Evolutionary conservation across 2,888 invertebrate genomes (phyloP), one percentile per base, ranked within the genome.

Genomic region (Melinaea marsaeus): DNA sequence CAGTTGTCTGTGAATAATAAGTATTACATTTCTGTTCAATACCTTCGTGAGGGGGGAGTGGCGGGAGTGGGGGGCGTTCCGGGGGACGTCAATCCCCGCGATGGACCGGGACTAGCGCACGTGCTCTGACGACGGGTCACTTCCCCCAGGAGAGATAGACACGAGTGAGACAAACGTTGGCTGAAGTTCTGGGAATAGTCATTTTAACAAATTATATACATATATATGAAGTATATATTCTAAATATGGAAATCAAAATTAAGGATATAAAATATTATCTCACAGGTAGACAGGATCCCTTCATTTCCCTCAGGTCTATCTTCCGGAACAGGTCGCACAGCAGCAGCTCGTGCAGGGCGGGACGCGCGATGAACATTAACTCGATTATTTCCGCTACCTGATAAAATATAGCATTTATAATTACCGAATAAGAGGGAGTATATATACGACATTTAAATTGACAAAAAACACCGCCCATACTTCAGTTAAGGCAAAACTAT

Each of bases 221-320:
- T 22, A 13, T 37, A 56, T n/a, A 46, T 13, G 32, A 5, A 48
- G 4, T 48, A 48, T 48, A 48, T 63, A 5, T 57, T 55, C n/a
- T 56, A n/a, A 34, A 55, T 56, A 45, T 42, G 4, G 35, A 46
- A 35, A 56, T 48, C 4, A 9, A 32, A 47, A 34, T 11, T 3
- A 13, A 6, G 32, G 2, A 34, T 35, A 11, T 11, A 3, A 51
- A 2, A 7, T 6, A 2, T 32, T 9, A 32, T 13, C 92, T 91
- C 84, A 95, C 95, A 78, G 94, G 94, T 72, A 95, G 92, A 74
- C 95, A 95, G 61, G 95, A 94, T 55, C 96, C 95, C 79, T 96
- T 93, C 92, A 98, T 93, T 90, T 97, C 97, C 60, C 97, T 92
- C 68, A 98, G 92, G 85, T 97, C 97, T 68, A 98, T 96, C 81